Conservation (phyloP, 2,888 invertebrate genomes). For the Leptinotarsa rubiginosa region DNA sequence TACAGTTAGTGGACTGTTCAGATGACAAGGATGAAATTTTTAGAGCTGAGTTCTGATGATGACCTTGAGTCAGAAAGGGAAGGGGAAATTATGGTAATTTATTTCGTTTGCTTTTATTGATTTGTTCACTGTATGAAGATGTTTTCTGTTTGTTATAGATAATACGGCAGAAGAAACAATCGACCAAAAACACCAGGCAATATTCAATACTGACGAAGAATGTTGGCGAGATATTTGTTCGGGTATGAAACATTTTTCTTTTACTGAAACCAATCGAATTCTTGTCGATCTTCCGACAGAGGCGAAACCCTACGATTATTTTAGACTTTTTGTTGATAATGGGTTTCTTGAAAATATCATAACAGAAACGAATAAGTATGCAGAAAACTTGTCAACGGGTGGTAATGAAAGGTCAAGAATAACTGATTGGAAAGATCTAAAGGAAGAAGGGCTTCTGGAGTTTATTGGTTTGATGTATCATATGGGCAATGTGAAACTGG, state of each 20-base stretch:
- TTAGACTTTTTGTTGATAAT: slow-evolving; percentile 20
- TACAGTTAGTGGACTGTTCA: too few species aligned
- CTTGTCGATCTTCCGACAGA: background rate
- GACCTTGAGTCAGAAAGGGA: slow-evolving; percentile 13
- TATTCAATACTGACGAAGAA: background rate
- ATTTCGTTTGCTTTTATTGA: slow-evolving; percentile 10
- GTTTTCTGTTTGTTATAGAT: background rate
- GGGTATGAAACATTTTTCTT: slow-evolving; percentile 6
- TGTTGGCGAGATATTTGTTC: slow-evolving; percentile 1
- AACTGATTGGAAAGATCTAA: too few species aligned
- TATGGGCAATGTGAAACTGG: background rate
- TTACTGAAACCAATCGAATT: too few species aligned
- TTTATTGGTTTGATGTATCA: background rate
- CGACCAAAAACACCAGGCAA: slow-evolving; percentile 8
- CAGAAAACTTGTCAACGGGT: slow-evolving; percentile 11
- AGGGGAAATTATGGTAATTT: slow-evolving; percentile 2
- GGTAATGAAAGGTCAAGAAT: too few species aligned
- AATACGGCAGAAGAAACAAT: slow-evolving; percentile 3
- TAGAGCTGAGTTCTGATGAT: slow-evolving; percentile 11
- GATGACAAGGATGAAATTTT: background rate
- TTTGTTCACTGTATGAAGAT: background rate
- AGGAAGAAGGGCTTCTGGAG: background rate
- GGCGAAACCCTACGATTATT: slow-evolving; percentile 2
- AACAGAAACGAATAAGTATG: slow-evolving; percentile 11
- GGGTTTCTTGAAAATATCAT: slow-evolving; percentile 13